phyloP scores from a whole-genome alignment of 2,888 invertebrate species.

The Eremobia ochroleuca region DNA sequence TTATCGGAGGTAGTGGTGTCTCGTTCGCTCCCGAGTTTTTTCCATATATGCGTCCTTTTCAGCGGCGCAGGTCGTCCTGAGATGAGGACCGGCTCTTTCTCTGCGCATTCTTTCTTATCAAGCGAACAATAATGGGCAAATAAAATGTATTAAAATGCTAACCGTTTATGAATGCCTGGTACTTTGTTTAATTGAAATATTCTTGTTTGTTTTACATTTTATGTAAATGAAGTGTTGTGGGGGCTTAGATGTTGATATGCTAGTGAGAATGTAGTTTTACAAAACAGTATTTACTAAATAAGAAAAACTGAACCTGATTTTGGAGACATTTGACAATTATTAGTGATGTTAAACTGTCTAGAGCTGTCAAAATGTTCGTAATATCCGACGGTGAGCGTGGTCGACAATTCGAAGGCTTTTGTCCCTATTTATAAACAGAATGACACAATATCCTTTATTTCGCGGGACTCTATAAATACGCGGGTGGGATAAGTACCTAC shows the following conservation, averaged over 20 bases:
- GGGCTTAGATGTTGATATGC: slow-evolving; percentile 3
- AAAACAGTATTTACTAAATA: not conserved
- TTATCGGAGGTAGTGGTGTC: slow-evolving; percentile 89
- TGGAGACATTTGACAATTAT: not conserved
- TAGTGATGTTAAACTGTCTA: slow-evolving; percentile 22
- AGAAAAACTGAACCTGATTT: slow-evolving; percentile 8
- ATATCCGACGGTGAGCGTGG: slow-evolving; percentile 20
- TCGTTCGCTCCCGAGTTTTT: slow-evolving; percentile 81
- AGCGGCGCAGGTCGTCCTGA: slow-evolving; percentile 84
- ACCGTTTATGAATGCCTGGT: slow-evolving; percentile 78
- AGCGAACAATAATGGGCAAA: slow-evolving; percentile 80
- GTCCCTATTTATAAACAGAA: slow-evolving; percentile 44
- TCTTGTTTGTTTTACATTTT: slow-evolving; percentile 64
- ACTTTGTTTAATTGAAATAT: slow-evolving; percentile 76
- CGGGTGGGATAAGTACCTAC: slow-evolving; percentile 10
- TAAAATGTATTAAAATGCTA: slow-evolving; percentile 79
- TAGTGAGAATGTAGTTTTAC: not conserved
- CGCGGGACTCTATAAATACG: slow-evolving; percentile 53
- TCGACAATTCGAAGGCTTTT: slow-evolving; percentile 39
- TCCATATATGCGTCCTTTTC: slow-evolving; percentile 86
- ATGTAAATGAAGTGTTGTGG: slow-evolving; percentile 57
- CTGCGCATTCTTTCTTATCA: slow-evolving; percentile 89
- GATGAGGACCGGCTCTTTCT: slow-evolving; percentile 87
- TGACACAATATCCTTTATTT: slow-evolving; percentile 51
- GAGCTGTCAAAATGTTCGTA: slow-evolving; percentile 34